Evolutionary conservation across 2,888 invertebrate genomes (phyloP).

Genomic region (Synergus umbraculus): DNA sequence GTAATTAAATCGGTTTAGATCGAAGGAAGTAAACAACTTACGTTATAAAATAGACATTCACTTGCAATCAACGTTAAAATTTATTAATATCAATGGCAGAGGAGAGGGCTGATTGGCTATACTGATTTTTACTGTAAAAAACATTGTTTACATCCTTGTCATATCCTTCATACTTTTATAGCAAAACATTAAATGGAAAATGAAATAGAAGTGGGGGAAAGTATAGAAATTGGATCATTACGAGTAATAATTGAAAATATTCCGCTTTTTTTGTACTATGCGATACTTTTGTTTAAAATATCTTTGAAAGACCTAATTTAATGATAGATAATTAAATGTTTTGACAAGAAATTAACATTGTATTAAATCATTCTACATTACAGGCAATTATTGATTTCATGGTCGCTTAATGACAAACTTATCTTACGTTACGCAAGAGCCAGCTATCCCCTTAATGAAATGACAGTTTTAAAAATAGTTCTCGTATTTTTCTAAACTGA

Average conservation of each 20-base stretch:
- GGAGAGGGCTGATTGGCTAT: background rate
- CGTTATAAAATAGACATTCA: background rate
- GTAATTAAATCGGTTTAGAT: background rate
- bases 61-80: background rate
- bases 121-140: background rate
- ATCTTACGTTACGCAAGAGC: constrained; percentile 1
- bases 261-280: no score
- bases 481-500: background rate
- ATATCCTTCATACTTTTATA: background rate
- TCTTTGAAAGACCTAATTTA: no score
- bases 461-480: background rate
- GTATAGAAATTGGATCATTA: no score
- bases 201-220: background rate
- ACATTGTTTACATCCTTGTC: background rate
- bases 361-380: constrained; percentile 11
- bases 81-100: background rate
- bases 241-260: no score
- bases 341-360: constrained; percentile 20
- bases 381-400: constrained; percentile 28
- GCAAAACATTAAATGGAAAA: background rate
- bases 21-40: background rate
- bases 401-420: constrained; percentile 22
- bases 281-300: no score
- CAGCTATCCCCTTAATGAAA: constrained; percentile 5
- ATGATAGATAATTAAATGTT: background rate